Percentiles rank a stretch among this genome's conserved stretches.
Evolutionary conservation across 2,113 vertebrate species (phyloP).

Genomic region (Phylloscopus trochilus): DNA sequence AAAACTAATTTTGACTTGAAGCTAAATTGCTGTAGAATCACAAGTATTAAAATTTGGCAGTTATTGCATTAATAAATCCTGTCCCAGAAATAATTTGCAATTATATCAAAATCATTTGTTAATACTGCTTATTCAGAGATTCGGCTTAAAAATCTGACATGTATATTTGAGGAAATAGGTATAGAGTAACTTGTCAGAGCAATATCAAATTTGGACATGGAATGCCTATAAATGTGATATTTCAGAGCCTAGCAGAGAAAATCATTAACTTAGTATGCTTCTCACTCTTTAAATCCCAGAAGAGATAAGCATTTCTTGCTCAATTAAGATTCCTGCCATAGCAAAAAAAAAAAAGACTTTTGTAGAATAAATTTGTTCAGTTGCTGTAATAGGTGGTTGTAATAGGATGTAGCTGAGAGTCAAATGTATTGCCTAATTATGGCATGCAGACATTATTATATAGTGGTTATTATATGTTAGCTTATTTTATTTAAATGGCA

Average conservation of each 20-base stretch:
- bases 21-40: neutral
- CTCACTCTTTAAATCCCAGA: conserved; percentile 44
- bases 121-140: neutral
- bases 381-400: neutral
- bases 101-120: neutral
- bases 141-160: neutral
- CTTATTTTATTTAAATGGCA: neutral
- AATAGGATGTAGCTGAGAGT: neutral
- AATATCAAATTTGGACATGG: neutral
- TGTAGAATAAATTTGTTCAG: neutral
- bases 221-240: neutral
- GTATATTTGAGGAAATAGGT: neutral
- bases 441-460: neutral
- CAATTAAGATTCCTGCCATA: conserved; percentile 36
- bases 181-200: neutral
- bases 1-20: neutral
- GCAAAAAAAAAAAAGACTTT: neutral
- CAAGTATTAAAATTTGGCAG: neutral
- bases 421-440: neutral
- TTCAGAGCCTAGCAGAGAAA: neutral
- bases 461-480: neutral
- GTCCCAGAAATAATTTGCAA: neutral
- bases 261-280: conserved; percentile 12
- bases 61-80: neutral
- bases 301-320: conserved; percentile 52